Evolutionary conservation across 2,888 invertebrate genomes (phyloP), one percentile per base, ranked within the genome.

Genomic region (Cosmia trapezina): DNA sequence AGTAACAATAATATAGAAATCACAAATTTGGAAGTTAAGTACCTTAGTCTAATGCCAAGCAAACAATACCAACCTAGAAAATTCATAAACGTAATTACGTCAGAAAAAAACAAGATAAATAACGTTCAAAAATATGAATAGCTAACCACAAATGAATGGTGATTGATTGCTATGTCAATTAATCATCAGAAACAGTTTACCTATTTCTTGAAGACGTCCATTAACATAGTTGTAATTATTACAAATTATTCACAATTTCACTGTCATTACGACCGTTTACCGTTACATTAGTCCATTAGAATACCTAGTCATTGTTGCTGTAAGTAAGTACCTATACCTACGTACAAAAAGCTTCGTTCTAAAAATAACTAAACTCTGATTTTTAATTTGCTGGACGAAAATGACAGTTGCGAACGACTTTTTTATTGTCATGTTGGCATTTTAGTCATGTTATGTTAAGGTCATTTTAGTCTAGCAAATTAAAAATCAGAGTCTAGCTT

Each of bases 181-280:
- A 67, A 79, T 81, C 70, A 81, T 57, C n/a, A 63, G 43, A 70
- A 67, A 71, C 17, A 61, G 51, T 64, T 60, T 56, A 71, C 51
- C 43, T 51, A 66, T 59, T 56, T 66, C 59, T 71, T 64, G 59
- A 67, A 81, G 51, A 56, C 63, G 41, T 22, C 51, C 53, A 76
- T 70, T 81, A 79, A 22, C 59, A 66, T 45, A 66, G 54, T 63
- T 56, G 51, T 77, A 77, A 79, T 77, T 66, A 63, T 66, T 28
- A 65, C 57, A 69, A 78, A 76, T 62, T 62, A 79, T 63, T 61
- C 22, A 80, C 12, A 22, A 80, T 59, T 53, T 56, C 47, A 33
- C 37, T n/a, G 41, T 54, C 47, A 73, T 77, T 81, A 76, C 56
- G 22, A 63, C 5, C 53, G 37, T 62, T 76, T 76, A 63, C 51